Evolutionary conservation across 1,140 invertebrate species (phyloP).

Genomic region (Brachionus sp.): DNA sequence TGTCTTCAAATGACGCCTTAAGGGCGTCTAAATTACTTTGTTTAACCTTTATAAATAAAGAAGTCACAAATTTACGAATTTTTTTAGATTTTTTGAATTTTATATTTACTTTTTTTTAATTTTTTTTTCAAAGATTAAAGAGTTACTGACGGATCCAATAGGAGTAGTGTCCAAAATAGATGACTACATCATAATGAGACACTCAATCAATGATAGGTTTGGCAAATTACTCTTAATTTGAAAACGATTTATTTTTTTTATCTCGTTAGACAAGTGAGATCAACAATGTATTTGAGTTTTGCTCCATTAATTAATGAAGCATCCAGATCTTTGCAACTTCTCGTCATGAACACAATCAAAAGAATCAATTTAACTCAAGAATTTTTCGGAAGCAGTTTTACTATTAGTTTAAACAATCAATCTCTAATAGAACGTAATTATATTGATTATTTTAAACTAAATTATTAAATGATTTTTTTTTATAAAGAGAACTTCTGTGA

Average conservation of each 20-base stretch:
- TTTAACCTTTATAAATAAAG: too few relatives aligned
- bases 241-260: not conserved
- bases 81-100: too few relatives aligned
- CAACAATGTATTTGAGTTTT: not conserved
- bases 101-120: too few relatives aligned
- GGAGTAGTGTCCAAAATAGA: not conserved
- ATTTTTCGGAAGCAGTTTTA: not conserved
- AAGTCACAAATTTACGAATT: too few relatives aligned
- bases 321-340: not conserved
- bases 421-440: not conserved
- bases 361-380: not conserved
- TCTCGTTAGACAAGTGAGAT: not conserved
- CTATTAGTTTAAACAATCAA: not conserved
- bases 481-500: not conserved
- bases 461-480: not conserved
- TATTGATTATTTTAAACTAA: not conserved
- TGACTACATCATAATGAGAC: not conserved
- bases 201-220: not conserved
- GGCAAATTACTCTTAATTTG: not conserved
- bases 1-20: too few relatives aligned
- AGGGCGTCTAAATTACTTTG: too few relatives aligned
- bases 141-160: not conserved
- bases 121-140: not conserved
- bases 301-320: not conserved
- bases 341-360: not conserved